Evolutionary conservation across 2,113 vertebrate genomes (phyloP).

Genomic region (Sinocyclocheilus anshuiensis): DNA sequence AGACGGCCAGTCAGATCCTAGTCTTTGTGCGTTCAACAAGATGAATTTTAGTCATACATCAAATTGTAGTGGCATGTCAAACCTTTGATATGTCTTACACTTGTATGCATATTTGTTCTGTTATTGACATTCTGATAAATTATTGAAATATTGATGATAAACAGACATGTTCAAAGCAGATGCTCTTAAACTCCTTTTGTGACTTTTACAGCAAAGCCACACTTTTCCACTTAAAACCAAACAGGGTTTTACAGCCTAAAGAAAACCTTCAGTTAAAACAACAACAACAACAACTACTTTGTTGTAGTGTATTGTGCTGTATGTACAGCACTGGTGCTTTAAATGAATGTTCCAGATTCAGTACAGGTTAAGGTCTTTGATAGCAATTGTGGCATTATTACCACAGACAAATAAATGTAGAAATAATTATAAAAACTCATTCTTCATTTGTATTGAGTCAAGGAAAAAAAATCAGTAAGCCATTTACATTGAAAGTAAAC

Average conservation of each 20-base stretch:
- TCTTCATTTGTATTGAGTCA: background rate
- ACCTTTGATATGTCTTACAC: background rate
- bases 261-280: background rate
- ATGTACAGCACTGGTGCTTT: background rate
- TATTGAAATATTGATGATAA: slow-evolving; percentile 7
- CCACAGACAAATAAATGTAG: background rate
- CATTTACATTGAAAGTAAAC: no score
- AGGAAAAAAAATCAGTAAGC: no score
- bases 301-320: background rate
- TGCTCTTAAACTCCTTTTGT: background rate
- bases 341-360: background rate
- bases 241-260: background rate
- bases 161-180: background rate
- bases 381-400: background rate
- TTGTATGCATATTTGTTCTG: background rate
- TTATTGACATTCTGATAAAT: slow-evolving; percentile 9
- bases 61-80: background rate
- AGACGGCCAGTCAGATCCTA: background rate
- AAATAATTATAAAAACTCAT: background rate
- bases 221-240: background rate
- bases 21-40: background rate
- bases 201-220: background rate
- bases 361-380: no score
- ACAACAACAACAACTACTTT: background rate
- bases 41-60: background rate